These are phyloP conservation scores for Crenuchus spilurus DNA, from an alignment of 2,797 vertebrate species.

Conservation along the genomic window DNA sequence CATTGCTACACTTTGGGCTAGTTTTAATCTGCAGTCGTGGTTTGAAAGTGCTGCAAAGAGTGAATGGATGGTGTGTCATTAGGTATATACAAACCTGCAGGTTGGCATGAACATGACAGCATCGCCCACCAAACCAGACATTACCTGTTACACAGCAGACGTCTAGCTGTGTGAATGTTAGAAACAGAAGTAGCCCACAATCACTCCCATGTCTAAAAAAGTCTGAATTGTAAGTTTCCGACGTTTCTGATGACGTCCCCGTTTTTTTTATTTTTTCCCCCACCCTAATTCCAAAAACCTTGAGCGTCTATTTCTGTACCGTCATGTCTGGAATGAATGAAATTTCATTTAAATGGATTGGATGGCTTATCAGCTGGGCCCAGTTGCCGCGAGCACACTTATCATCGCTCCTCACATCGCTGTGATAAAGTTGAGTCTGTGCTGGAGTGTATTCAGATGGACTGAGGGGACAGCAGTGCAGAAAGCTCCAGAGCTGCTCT, in stretches of 20 bases:
- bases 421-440: slow-evolving; percentile 45
- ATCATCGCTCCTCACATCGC: slow-evolving; percentile 56
- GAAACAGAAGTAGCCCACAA: background rate
- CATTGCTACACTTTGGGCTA: no score
- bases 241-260: slow-evolving; percentile 29
- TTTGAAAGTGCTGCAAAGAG: no score
- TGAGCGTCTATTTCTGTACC: slow-evolving; percentile 28
- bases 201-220: background rate
- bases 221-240: slow-evolving; percentile 11
- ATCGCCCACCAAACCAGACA: no score
- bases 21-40: no score
- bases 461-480: slow-evolving; percentile 27
- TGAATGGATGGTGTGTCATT: no score
- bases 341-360: slow-evolving; percentile 50
- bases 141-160: no score
- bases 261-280: background rate
- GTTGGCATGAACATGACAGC: no score
- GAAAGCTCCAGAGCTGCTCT: slow-evolving; percentile 29
- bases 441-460: slow-evolving; percentile 46
- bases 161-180: no score
- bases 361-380: slow-evolving; percentile 51
- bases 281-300: slow-evolving; percentile 15
- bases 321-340: slow-evolving; percentile 46
- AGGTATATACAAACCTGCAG: no score
- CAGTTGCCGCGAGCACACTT: slow-evolving; percentile 53